Evolutionary conservation across 2,888 invertebrate species (phyloP).

Genomic region (Elysia crispata): DNA sequence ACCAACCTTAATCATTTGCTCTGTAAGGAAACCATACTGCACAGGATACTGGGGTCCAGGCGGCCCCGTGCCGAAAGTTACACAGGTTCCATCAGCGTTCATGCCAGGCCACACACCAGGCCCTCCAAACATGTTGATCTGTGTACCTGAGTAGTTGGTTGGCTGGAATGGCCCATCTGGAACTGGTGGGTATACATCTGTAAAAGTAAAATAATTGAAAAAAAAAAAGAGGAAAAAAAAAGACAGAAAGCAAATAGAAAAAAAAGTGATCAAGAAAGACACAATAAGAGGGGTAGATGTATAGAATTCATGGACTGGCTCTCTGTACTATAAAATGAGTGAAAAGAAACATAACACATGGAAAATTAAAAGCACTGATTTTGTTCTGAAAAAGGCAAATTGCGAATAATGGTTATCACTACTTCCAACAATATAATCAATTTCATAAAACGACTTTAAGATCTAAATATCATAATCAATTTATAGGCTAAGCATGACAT

Average conservation of each 20-base stretch:
- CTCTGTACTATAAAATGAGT: too few species aligned
- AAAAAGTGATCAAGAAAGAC: neutral
- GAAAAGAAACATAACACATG: too few species aligned
- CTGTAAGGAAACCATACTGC: conserved; percentile 75
- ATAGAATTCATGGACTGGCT: too few species aligned
- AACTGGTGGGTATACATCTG: conserved; percentile 54
- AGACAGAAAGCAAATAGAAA: neutral
- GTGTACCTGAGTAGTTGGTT: conserved; percentile 77
- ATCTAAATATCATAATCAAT: too few species aligned
- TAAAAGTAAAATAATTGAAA: neutral
- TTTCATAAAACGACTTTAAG: too few species aligned
- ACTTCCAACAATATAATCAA: too few species aligned
- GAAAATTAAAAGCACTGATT: too few species aligned
- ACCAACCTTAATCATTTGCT: conserved; percentile 73
- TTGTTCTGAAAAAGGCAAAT: too few species aligned
- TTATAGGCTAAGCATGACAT: too few species aligned
- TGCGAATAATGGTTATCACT: too few species aligned
- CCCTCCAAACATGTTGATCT: conserved; percentile 77
- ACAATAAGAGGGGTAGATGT: too few species aligned
- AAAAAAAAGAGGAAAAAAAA: neutral
- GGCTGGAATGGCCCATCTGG: conserved; percentile 77
- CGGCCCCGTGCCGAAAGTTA: conserved; percentile 59
- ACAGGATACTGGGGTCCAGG: conserved; percentile 66
- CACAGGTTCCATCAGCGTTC: conserved; percentile 55
- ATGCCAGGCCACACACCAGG: conserved; percentile 60